Evolutionary conservation across 2,113 vertebrate species (phyloP), one percentile per base, ranked within the genome.

Genomic region (Marmota flaviventris): DNA sequence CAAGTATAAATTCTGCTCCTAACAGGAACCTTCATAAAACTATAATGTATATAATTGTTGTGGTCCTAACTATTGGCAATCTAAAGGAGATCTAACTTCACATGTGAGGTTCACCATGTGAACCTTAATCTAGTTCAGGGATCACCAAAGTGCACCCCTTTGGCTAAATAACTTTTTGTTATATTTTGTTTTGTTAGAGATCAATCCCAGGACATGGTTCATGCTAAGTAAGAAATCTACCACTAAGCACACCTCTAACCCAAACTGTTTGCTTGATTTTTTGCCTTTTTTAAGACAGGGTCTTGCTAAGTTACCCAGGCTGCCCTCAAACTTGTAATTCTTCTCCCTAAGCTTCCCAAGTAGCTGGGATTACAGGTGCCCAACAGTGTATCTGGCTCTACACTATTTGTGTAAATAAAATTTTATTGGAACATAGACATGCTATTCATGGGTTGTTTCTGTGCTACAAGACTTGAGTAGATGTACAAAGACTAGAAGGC

Each of bases 331-430:
- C 67, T 70, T n/a, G 34, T 32, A 70, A 70, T n/a, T 34, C 67
- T 67, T 16, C 67, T n/a, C 12, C 32, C 14, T 70, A n/a, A 70
- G 16, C 32, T 32, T 70, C 34, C 67, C 32, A 70, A n/a, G 67
- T 70, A 70, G 67, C 34, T 70, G 67, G 16, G 6, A 70, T 70
- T 70, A 70, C 16, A 70, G 13, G 67, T 70, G 16, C 17, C 17
- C 34, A 70, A 4, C 72, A 42, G n/a, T 6, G 8, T 37, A 73
- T 8, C 37, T 69, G 20, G n/a, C 20, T 4, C 22, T 22, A 22
- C 37, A 75, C 29, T 42, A 75, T 37, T 89, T 93, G 89, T 89
- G 8, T 93, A 96, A 92, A 90, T 79, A 93, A 85, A 93, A 81
- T 48, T 85, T 53, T 82, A 91, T 34, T 89, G 92, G 51, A 91